These are phyloP conservation scores for Mandrillus leucophaeus DNA, from an alignment of 2,113 vertebrate species.

Conservation along the genomic window DNA sequence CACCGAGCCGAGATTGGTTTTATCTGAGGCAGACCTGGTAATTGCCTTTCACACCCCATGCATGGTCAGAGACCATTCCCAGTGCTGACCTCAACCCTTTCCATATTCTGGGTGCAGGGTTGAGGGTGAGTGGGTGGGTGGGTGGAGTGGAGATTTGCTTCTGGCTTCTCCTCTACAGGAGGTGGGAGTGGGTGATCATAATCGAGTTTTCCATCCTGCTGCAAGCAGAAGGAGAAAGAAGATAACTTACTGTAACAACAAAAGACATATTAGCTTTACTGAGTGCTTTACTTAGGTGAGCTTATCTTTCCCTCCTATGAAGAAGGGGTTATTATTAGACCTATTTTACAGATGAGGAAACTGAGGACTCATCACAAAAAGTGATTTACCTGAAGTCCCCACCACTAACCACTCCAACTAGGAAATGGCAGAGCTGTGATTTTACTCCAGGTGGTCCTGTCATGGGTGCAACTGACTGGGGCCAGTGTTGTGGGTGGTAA, in stretches of 20 bases:
- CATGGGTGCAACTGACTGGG: no score
- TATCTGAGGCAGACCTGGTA: neutral
- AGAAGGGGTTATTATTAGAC: neutral
- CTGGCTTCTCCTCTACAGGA: neutral
- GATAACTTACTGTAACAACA: no score
- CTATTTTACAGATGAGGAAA: neutral
- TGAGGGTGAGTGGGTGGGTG: no score
- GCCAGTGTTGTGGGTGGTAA: no score
- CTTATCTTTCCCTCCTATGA: neutral
- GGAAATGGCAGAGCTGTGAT: neutral
- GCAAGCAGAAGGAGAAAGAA: neutral
- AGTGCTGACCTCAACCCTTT: neutral
- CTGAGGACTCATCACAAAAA: neutral
- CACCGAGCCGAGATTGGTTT: neutral
- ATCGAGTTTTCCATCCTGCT: neutral
- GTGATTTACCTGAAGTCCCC: neutral
- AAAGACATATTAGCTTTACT: neutral
- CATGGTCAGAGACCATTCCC: neutral
- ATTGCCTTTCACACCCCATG: neutral
- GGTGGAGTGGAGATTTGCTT: neutral
- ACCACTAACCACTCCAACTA: neutral
- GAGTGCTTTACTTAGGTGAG: neutral
- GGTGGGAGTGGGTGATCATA: neutral
- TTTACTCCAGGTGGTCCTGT: neutral
- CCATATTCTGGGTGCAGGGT: rapidly evolving